Evolutionary conservation across 2,113 vertebrate genomes (phyloP), one percentile per base, ranked within the genome.

Genomic region (Ahaetulla prasina): DNA sequence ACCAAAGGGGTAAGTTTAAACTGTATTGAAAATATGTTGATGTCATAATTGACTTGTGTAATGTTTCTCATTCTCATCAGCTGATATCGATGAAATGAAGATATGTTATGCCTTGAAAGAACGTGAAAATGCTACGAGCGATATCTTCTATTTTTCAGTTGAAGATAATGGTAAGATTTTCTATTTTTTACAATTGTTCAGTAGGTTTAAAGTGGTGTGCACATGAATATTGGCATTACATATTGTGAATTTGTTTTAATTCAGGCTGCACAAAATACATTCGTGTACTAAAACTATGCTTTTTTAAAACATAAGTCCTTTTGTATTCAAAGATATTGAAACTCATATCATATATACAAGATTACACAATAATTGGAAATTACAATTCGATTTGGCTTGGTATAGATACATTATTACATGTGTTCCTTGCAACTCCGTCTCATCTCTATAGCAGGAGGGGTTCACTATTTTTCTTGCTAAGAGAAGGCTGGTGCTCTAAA

Each of bases 81-180:
- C 97, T 92, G 98, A 98, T 95, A 98, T 98, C 90, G 98, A 98
- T 96, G 98, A 98, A 80, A 98, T 98, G 98, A 98, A 98, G 96
- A 97, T 99, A 95, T 97, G 96, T 52, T 99, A 98, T 55, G 94
- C 98, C 92, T 95, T 99, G 94, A 95, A 97, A 88, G 97, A 98
- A 93, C 96, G 95, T 84, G 98, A 97, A 95, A 98, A 98, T 47
- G 97, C 98, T 91, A 98, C 98, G n/a, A 97, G 97, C 89, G 98
- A 98, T 52, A 97, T 97, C 93, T 98, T 99, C 96, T 98, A 97
- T 96, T 99, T 99, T 95, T 98, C 97, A 22, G 94, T 98, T 84
- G 97, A 98, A 97, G 98, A 98, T 95, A 97, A 92, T 6, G 98
- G 98, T 99, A 98, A 96, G 98, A 43, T 35, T 57, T 63, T 94